These are phyloP conservation scores for Myripristis murdjan DNA, from an alignment of 2,797 vertebrate genomes.

Conservation along the genomic window DNA sequence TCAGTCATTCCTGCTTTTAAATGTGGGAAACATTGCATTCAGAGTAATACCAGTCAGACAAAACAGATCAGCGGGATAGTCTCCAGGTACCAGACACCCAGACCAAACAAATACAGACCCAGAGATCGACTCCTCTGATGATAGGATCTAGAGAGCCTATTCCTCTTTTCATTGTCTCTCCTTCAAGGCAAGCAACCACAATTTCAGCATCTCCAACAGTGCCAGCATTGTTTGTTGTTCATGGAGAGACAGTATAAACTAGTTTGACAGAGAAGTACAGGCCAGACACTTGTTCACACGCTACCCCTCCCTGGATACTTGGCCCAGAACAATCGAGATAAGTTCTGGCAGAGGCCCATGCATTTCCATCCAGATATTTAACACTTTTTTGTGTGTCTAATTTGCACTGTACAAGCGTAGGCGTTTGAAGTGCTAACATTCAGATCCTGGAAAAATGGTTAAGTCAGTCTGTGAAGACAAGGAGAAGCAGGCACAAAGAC, in stretches of 20 bases:
- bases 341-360: conserved; percentile 25
- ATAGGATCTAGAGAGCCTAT: conserved; percentile 15
- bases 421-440: conserved; percentile 41
- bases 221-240: conserved; percentile 25
- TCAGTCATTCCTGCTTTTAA: conserved; percentile 34
- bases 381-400: conserved; percentile 26
- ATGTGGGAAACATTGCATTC: conserved; percentile 35
- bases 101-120: conserved; percentile 42
- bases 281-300: conserved; percentile 8
- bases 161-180: conserved; percentile 20
- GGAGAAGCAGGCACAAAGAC: conserved; percentile 39
- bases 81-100: conserved; percentile 36
- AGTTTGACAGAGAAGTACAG: conserved; percentile 24
- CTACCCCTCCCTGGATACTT: conserved; percentile 13
- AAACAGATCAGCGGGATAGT: conserved; percentile 43
- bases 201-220: conserved; percentile 15
- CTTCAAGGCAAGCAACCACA: conserved; percentile 19
- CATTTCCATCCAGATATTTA: conserved; percentile 43
- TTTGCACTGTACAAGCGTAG: conserved; percentile 35
- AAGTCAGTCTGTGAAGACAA: conserved; percentile 25
- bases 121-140: conserved; percentile 37
- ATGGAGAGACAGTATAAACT: conserved; percentile 9
- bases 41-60: conserved; percentile 46
- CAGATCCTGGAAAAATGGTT: conserved; percentile 31
- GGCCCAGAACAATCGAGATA: conserved; percentile 13